Percentiles rank a stretch among this genome's conserved stretches.
Evolutionary conservation across 2,113 vertebrate genomes (phyloP).

Genomic region (Siphamia tubifer): DNA sequence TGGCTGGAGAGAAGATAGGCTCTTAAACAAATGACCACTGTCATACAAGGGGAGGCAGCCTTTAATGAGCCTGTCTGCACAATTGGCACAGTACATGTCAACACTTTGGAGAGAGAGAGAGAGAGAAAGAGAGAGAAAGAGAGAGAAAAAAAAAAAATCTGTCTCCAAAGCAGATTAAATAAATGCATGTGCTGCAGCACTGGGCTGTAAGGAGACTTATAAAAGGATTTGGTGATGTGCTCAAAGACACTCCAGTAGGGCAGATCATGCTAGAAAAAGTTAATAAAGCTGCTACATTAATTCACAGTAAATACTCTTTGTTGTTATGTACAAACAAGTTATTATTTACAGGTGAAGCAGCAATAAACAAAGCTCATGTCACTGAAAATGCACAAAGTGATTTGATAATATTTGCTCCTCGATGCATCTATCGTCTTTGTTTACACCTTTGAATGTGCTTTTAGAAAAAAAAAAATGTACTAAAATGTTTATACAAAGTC

Average conservation of each 20-base stretch:
- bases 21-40: slow-evolving; percentile 48
- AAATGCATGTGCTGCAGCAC: too few relatives aligned
- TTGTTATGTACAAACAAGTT: slow-evolving; percentile 6
- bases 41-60: slow-evolving; percentile 41
- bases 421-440: too few relatives aligned
- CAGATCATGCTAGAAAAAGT: background rate
- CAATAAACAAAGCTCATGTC: background rate
- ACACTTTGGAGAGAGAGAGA: too few relatives aligned
- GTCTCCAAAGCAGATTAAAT: background rate
- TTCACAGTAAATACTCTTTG: background rate
- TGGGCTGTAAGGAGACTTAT: too few relatives aligned
- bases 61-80: slow-evolving; percentile 62
- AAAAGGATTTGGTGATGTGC: background rate
- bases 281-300: background rate
- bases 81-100: slow-evolving; percentile 32
- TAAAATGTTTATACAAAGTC: background rate
- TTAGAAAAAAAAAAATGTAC: too few relatives aligned
- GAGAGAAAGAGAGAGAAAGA: too few relatives aligned
- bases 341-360: background rate
- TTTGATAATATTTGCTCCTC: background rate
- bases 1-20: slow-evolving; percentile 47
- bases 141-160: background rate
- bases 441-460: too few relatives aligned
- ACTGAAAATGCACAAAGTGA: background rate
- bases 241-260: background rate